phyloP scores from a whole-genome alignment of 92 coral and sea anemone genomes.

The Virgularia gustaviana region DNA sequence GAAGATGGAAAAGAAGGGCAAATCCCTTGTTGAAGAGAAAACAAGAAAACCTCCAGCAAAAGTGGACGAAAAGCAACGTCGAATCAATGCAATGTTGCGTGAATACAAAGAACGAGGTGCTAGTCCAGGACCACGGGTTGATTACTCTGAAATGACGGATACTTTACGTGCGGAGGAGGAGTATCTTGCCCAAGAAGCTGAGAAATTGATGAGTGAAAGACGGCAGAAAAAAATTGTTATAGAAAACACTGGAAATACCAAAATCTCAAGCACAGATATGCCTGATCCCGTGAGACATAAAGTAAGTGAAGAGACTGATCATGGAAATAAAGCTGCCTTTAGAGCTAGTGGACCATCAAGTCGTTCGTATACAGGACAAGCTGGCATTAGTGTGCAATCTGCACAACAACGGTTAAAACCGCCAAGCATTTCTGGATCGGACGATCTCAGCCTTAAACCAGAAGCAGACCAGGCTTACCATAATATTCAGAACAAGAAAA shows the following conservation, averaged over 20 bases:
- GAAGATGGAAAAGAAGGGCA: conserved; percentile 11
- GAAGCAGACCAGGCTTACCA: conserved; percentile 37
- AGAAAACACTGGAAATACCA: neutral
- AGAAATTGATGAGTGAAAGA: conserved; percentile 44
- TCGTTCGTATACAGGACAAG: neutral
- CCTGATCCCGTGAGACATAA: neutral
- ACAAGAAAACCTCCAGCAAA: neutral
- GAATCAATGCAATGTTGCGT: conserved; percentile 26
- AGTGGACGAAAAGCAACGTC: conserved; percentile 12
- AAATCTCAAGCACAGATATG: neutral
- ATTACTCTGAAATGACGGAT: conserved; percentile 25
- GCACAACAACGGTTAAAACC: neutral
- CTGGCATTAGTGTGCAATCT: neutral
- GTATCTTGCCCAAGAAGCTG: conserved; percentile 63
- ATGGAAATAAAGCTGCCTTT: neutral
- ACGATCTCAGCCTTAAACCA: conserved; percentile 16
- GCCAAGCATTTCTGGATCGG: conserved; percentile 8
- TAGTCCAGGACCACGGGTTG: neutral
- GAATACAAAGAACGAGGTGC: conserved; percentile 9
- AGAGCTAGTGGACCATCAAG: neutral
- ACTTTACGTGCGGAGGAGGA: conserved; percentile 59
- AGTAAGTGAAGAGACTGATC: too few relatives aligned
- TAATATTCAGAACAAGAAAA: neutral
- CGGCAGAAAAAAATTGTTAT: conserved; percentile 5
- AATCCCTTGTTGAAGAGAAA: neutral